A percentile compares a stretch with the other conserved stretches of the same genome.
Evolutionary conservation across 2,888 invertebrate genomes (phyloP).

Genomic region (Keiferia lycopersicella): DNA sequence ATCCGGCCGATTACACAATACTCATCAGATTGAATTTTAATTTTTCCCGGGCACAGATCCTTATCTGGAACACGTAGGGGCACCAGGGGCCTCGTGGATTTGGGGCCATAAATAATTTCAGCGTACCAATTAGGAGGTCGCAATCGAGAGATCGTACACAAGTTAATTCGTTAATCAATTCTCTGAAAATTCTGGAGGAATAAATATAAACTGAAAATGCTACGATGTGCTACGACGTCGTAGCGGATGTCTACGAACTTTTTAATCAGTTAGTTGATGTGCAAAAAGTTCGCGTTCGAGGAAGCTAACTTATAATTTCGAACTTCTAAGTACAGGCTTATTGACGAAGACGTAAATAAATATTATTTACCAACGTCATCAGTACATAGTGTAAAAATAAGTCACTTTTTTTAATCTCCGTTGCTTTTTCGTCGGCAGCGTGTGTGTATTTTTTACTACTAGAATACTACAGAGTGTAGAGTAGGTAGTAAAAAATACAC

Average conservation of each 20-base stretch:
- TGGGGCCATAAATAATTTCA: constrained; percentile 24
- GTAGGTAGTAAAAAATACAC: too few species aligned
- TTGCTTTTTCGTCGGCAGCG: too few species aligned
- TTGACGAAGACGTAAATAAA: too few species aligned
- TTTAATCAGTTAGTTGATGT: neutral
- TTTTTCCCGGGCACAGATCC: constrained; percentile 16
- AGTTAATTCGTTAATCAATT: constrained; percentile 23
- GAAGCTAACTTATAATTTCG: too few species aligned
- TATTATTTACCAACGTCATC: too few species aligned
- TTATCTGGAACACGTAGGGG: constrained; percentile 22
- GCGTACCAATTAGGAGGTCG: constrained; percentile 13
- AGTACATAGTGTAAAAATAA: too few species aligned
- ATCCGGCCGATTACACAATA: constrained; percentile 4
- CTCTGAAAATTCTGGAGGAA: neutral
- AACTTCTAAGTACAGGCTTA: too few species aligned
- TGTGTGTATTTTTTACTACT: too few species aligned
- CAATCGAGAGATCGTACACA: constrained; percentile 14
- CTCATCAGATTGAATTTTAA: constrained; percentile 17
- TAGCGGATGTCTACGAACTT: neutral
- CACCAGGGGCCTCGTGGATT: constrained; percentile 16
- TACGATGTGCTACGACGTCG: neutral
- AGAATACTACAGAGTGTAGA: too few species aligned
- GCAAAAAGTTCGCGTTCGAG: too few species aligned
- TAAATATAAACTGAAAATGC: neutral
- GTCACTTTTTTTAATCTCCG: too few species aligned